Evolutionary conservation across 2,797 vertebrate genomes (phyloP).

Genomic region (Semaprochilodus insignis): DNA sequence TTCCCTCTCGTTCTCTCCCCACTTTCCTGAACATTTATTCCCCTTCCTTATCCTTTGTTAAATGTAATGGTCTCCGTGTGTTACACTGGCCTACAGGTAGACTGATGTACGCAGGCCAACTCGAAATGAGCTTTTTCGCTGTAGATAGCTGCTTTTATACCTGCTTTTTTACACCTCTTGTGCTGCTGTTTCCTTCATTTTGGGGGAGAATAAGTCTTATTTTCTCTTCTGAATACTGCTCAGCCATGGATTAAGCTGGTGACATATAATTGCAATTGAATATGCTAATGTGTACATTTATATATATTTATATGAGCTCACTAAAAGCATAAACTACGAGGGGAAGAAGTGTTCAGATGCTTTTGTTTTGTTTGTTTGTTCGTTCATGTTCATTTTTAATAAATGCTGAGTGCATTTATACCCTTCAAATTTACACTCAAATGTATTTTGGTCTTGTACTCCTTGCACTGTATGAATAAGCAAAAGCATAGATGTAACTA

Average conservation of each 20-base stretch:
- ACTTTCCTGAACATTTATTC: slow-evolving; percentile 56
- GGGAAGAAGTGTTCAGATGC: too few relatives aligned
- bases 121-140: neutral
- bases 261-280: neutral
- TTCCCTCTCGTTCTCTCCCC: slow-evolving; percentile 30
- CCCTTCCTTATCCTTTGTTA: slow-evolving; percentile 48
- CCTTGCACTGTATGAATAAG: too few relatives aligned
- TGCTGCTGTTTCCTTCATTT: neutral
- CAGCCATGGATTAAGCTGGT: neutral
- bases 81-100: neutral
- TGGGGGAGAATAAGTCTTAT: neutral
- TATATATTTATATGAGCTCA: neutral
- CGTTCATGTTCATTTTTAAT: too few relatives aligned
- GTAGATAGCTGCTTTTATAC: neutral
- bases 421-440: too few relatives aligned
- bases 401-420: too few relatives aligned
- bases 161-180: neutral
- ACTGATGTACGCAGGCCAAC: neutral
- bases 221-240: neutral
- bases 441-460: too few relatives aligned
- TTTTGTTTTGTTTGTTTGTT: too few relatives aligned
- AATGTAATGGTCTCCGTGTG: slow-evolving; percentile 38
- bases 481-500: too few relatives aligned
- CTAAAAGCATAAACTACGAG: neutral
- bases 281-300: neutral